These are phyloP conservation scores for Ameiurus melas DNA, from an alignment of 2,113 vertebrate species.

Conservation along the genomic window DNA sequence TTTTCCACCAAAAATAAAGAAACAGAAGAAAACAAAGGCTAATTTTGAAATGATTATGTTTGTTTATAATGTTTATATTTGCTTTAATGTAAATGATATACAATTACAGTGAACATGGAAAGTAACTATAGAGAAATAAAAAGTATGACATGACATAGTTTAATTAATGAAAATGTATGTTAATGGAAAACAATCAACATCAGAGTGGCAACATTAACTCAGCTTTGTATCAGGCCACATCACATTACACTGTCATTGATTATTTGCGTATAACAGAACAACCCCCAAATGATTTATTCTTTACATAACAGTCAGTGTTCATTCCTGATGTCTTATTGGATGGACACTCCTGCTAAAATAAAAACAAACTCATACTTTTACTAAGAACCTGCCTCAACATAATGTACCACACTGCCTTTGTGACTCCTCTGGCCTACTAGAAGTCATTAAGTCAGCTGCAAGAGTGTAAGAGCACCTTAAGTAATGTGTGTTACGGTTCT, in stretches of 20 bases:
- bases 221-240: neutral
- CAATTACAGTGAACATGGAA: neutral
- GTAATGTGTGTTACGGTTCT: conserved; percentile 14
- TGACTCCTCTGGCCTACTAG: neutral
- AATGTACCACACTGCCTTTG: neutral
- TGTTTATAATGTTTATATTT: neutral
- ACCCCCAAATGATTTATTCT: neutral
- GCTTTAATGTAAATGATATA: neutral
- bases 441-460: conserved; percentile 23
- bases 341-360: neutral
- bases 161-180: neutral
- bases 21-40: neutral
- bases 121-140: neutral
- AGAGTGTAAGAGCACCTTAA: conserved; percentile 25
- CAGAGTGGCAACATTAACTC: neutral
- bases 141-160: neutral
- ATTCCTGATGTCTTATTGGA: neutral
- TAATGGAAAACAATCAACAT: neutral
- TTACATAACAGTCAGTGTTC: neutral
- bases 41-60: neutral
- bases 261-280: neutral
- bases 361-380: neutral
- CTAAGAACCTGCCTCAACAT: neutral
- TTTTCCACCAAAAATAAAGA: neutral
- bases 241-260: neutral